These are phyloP conservation scores for Pao palembangensis DNA, from an alignment of 2,113 vertebrate species.

Conservation along the genomic window DNA sequence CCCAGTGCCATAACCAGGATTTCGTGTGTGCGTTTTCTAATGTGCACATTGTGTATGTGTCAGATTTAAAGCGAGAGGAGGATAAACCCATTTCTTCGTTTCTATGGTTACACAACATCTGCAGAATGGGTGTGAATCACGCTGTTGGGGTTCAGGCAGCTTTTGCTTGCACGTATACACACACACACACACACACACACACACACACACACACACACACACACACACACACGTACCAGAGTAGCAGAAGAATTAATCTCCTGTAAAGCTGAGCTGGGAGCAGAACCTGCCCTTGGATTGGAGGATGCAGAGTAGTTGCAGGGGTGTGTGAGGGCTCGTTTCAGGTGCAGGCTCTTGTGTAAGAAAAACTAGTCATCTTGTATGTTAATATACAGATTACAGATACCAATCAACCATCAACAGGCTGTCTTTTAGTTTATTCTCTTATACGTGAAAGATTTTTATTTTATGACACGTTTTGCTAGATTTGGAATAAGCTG, in stretches of 20 bases:
- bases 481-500: no score
- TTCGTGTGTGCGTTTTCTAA: neutral
- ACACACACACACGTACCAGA: neutral
- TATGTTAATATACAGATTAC: no score
- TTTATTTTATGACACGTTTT: no score
- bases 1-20: no score
- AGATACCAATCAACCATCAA: no score
- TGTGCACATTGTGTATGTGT: slow-evolving; percentile 39
- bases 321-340: neutral
- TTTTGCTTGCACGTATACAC: slow-evolving; percentile 17
- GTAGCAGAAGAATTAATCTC: slow-evolving; percentile 55
- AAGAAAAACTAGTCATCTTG: no score
- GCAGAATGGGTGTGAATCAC: slow-evolving; percentile 73
- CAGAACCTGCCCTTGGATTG: slow-evolving; percentile 45
- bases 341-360: no score
- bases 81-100: slow-evolving; percentile 66
- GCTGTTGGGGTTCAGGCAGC: slow-evolving; percentile 59
- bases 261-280: slow-evolving; percentile 54
- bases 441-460: no score
- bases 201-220: slow-evolving; percentile 15
- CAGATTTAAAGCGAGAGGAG: slow-evolving; percentile 43
- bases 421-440: no score
- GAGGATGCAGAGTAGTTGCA: neutral
- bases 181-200: slow-evolving; percentile 14
- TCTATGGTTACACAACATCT: slow-evolving; percentile 73